These are phyloP conservation scores for Lycopodina hypogea DNA, from an alignment of 37 sponge, comb jelly and placozoan species.

Conservation along the genomic window DNA sequence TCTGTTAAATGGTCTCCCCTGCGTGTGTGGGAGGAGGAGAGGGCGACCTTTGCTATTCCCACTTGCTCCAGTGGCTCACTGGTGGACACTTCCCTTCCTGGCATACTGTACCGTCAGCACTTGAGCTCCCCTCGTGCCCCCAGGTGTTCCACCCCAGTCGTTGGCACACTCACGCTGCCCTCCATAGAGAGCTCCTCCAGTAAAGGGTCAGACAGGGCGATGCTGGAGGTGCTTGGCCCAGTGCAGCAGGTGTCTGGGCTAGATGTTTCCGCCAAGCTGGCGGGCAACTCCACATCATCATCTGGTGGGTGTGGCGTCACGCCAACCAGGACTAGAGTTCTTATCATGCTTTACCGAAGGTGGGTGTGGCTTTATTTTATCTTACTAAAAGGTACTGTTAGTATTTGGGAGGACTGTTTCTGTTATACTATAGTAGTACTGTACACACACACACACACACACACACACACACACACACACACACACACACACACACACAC, in stretches of 20 bases:
- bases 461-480: no score
- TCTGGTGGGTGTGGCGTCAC: no score
- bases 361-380: neutral
- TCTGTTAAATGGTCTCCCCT: slow-evolving; percentile 58
- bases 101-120: neutral
- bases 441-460: no score
- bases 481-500: no score
- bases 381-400: no score
- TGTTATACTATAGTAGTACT: no score
- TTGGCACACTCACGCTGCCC: slow-evolving; percentile 38
- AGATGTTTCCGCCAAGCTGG: no score
- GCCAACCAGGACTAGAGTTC: slow-evolving; percentile 19
- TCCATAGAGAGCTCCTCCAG: neutral
- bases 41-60: neutral
- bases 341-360: slow-evolving; percentile 62
- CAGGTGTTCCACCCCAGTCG: neutral
- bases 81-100: neutral
- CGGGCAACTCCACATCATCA: no score
- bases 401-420: neutral
- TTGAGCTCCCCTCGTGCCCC: slow-evolving; percentile 4
- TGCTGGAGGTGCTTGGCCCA: slow-evolving; percentile 54
- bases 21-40: slow-evolving; percentile 51
- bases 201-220: neutral
- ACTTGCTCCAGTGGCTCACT: neutral
- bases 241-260: slow-evolving; percentile 57